These are phyloP conservation scores for Glossosoma conforme DNA, from an alignment of 1,140 invertebrate genomes.

Conservation along the genomic window DNA sequence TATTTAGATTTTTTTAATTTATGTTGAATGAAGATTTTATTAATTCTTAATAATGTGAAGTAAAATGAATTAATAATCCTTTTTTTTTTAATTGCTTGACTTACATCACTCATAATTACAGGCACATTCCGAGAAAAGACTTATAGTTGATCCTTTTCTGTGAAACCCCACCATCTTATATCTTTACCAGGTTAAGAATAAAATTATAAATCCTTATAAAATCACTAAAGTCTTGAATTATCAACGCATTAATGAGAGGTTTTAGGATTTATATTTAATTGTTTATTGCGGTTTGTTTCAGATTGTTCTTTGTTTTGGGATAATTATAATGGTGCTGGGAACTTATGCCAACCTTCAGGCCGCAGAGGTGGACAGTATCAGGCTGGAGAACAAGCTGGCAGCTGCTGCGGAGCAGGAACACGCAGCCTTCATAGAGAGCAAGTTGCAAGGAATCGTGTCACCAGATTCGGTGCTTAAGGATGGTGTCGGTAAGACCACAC, in stretches of 20 bases:
- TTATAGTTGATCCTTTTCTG: background rate
- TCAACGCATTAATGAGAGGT: background rate
- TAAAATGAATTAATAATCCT: no score
- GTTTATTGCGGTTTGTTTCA: conserved; percentile 40
- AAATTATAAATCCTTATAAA: background rate
- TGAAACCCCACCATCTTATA: background rate
- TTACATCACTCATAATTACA: no score
- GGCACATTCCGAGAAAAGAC: no score
- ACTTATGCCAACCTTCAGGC: conserved; percentile 82
- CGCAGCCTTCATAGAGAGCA: conserved; percentile 40
- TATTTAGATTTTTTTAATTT: no score
- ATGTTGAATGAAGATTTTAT: no score
- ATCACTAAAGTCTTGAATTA: no score
- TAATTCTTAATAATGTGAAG: no score
- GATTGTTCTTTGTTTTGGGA: conserved; percentile 69
- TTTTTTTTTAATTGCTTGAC: no score
- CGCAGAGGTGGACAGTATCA: conserved; percentile 55
- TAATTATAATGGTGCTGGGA: conserved; percentile 77
- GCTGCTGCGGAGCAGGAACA: conserved; percentile 10
- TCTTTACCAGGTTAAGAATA: background rate
- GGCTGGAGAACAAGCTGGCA: conserved; percentile 25
- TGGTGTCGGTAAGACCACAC: no score
- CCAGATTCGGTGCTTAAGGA: no score
- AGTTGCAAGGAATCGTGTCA: no score
- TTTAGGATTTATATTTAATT: conserved; percentile 2